A percentile compares a stretch with the other conserved stretches of the same genome.
Conservation (phyloP, 2,113 vertebrate species). For the Isurus oxyrinchus region DNA sequence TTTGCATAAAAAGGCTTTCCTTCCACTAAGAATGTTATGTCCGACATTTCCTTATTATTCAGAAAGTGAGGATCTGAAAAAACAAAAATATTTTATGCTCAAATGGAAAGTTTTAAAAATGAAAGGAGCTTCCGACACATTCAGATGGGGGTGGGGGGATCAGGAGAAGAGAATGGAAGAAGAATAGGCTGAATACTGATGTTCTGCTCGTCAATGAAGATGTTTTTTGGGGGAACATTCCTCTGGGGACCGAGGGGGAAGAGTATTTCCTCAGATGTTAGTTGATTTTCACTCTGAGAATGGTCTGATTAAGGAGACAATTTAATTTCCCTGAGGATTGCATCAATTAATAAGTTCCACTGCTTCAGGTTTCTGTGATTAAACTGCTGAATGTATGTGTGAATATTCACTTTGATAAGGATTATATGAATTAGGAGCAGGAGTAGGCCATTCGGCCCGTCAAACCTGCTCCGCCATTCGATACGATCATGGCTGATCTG, state of each 20-base stretch:
- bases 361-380: background rate
- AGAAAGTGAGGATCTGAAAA: slow-evolving; percentile 85
- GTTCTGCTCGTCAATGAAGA: accelerated
- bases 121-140: background rate
- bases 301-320: background rate
- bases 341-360: background rate
- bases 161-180: too few species aligned
- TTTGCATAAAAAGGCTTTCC: slow-evolving; percentile 93
- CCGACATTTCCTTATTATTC: slow-evolving; percentile 96
- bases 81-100: background rate
- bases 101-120: background rate
- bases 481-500: too few species aligned
- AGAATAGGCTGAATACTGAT: background rate
- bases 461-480: too few species aligned
- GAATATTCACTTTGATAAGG: too few species aligned
- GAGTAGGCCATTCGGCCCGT: too few species aligned
- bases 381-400: background rate
- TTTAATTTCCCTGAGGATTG: background rate
- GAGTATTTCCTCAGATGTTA: background rate
- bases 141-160: background rate
- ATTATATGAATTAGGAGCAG: too few species aligned
- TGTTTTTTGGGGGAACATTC: background rate
- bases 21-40: slow-evolving; percentile 88
- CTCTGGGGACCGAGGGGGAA: slow-evolving; percentile 69
- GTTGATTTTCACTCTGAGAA: background rate